Conservation (phyloP, 2,113 vertebrate genomes). For the Mesoclemmys tuberculata region DNA sequence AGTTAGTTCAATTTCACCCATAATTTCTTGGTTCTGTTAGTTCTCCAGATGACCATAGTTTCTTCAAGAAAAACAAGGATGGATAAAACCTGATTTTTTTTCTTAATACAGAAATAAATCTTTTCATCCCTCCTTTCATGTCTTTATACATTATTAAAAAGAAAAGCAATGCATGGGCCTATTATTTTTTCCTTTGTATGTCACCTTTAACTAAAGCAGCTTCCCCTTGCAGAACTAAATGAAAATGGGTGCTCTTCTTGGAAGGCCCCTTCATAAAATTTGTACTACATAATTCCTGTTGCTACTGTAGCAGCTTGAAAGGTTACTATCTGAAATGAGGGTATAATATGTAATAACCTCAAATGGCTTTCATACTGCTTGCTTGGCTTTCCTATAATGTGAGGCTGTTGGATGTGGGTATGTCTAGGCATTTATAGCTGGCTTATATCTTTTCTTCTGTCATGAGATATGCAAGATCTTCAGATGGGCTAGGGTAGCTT, state of each 20-base stretch:
- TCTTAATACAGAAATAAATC: neutral
- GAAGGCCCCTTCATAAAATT: neutral
- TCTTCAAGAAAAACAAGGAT: neutral
- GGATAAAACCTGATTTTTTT: neutral
- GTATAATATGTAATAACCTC: constrained; percentile 7
- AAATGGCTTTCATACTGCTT: constrained; percentile 7
- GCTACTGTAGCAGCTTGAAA: neutral
- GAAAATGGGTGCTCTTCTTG: neutral
- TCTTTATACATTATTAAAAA: neutral
- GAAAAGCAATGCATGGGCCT: neutral
- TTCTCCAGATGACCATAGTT: rapidly evolving
- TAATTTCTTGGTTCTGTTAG: neutral
- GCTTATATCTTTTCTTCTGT: neutral
- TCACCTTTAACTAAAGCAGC: constrained; percentile 3
- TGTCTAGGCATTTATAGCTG: constrained; percentile 22
- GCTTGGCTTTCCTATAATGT: constrained; percentile 19
- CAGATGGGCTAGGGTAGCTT: neutral
- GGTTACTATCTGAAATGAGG: neutral
- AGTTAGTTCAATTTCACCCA: neutral
- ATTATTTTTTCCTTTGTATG: constrained; percentile 46
- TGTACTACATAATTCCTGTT: neutral
- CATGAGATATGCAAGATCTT: neutral
- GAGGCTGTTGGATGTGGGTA: neutral
- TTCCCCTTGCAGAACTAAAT: neutral
- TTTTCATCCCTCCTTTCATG: neutral